A percentile compares a stretch with the other conserved stretches of the same genome.
Evolutionary conservation across 2,113 vertebrate species (phyloP).

Genomic region (Enhydra lutris): DNA sequence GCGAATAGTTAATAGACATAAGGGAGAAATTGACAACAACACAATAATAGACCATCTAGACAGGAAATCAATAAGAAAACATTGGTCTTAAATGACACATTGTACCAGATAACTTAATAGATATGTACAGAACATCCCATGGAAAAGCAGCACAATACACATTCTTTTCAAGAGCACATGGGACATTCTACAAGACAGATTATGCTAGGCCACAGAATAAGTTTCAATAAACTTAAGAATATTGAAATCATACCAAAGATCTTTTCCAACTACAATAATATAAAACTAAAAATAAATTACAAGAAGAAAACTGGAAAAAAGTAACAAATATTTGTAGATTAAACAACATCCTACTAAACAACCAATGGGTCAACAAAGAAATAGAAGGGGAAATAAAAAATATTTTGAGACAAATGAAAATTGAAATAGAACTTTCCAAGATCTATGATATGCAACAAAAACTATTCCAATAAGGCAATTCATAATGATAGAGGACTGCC

Average conservation of each 20-base stretch:
- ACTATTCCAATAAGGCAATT: neutral
- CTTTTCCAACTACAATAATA: neutral
- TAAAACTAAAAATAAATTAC: neutral
- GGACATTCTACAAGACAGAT: neutral
- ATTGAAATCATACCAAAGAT: neutral
- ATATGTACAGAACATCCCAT: neutral
- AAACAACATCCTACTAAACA: neutral
- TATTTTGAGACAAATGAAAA: neutral
- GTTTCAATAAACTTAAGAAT: neutral
- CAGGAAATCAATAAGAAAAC: neutral
- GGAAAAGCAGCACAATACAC: neutral
- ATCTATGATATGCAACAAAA: neutral
- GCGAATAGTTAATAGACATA: neutral
- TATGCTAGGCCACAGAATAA: neutral
- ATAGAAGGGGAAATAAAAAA: neutral
- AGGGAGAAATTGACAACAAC: neutral
- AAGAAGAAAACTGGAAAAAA: neutral
- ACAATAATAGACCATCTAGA: neutral
- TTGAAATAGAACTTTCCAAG: neutral
- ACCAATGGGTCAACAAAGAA: neutral
- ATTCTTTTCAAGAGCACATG: neutral
- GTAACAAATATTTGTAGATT: neutral
- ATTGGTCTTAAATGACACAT: neutral
- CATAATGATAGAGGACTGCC: neutral
- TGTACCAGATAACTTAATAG: neutral